These are phyloP conservation scores for Tinea semifulvella DNA, from an alignment of 2,888 invertebrate species.

Conservation along the genomic window DNA sequence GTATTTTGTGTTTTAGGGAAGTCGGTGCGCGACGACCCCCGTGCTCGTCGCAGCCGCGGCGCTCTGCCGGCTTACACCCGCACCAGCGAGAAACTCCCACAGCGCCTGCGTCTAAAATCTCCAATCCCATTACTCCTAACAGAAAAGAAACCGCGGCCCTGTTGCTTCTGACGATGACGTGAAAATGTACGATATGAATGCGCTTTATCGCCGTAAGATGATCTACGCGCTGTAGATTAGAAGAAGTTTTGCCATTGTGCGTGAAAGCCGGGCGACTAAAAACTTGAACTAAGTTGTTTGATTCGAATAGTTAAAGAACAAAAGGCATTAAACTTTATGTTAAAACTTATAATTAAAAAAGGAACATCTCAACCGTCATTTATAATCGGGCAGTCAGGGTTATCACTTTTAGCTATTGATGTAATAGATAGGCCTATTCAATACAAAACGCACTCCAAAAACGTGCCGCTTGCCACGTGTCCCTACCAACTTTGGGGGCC, in stretches of 20 bases:
- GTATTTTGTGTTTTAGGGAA: neutral
- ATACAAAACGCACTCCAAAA: too few relatives aligned
- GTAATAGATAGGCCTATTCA: too few relatives aligned
- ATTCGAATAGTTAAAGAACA: conserved; percentile 20
- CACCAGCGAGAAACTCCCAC: neutral
- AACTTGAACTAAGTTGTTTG: conserved; percentile 23
- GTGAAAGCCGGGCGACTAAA: conserved; percentile 25
- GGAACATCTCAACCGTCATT: too few relatives aligned
- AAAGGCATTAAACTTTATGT: neutral
- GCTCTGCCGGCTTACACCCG: conserved; percentile 10
- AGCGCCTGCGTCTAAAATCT: conserved; percentile 43
- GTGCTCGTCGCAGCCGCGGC: conserved; percentile 8
- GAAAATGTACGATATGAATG: conserved; percentile 60
- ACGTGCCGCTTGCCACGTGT: too few relatives aligned
- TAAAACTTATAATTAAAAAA: conserved; percentile 7
- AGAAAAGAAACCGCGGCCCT: conserved; percentile 36
- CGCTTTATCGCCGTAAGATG: conserved; percentile 49
- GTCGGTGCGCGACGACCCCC: conserved; percentile 5
- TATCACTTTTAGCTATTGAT: too few relatives aligned
- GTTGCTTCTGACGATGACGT: conserved; percentile 61
- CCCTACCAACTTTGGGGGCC: too few relatives aligned
- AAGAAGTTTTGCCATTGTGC: conserved; percentile 38
- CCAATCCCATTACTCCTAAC: conserved; percentile 40
- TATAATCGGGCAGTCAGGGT: too few relatives aligned
- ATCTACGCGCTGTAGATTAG: conserved; percentile 45